Evolutionary conservation across 2,797 vertebrate species (phyloP).

Genomic region (Champsocephalus esox): DNA sequence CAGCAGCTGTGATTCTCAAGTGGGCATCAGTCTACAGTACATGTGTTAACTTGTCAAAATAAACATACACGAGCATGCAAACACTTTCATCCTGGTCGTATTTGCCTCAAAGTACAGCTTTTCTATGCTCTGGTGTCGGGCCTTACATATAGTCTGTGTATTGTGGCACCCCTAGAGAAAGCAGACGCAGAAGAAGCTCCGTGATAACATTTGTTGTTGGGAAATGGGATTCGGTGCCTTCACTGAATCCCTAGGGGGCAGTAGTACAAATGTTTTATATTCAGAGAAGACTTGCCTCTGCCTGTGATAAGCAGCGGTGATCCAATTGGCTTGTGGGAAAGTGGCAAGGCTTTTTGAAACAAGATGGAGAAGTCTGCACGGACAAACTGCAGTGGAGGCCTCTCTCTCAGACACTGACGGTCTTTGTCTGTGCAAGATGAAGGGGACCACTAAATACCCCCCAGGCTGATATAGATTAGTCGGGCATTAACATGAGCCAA

Average conservation of each 20-base stretch:
- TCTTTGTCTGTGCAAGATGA: slow-evolving; percentile 40
- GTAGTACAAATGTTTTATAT: slow-evolving; percentile 76
- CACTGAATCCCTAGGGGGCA: slow-evolving; percentile 76
- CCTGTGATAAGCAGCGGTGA: slow-evolving; percentile 67
- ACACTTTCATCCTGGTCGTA: slow-evolving; percentile 33
- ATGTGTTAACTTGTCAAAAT: slow-evolving; percentile 61
- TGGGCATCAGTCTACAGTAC: slow-evolving; percentile 38
- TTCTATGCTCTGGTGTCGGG: slow-evolving; percentile 8
- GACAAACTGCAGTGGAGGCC: slow-evolving; percentile 33
- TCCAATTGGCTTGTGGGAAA: slow-evolving; percentile 63
- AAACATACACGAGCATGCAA: slow-evolving; percentile 37
- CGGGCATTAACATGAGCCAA: slow-evolving; percentile 38
- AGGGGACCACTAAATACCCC: slow-evolving; percentile 42
- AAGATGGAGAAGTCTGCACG: slow-evolving; percentile 36
- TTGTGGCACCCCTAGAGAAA: slow-evolving; percentile 53
- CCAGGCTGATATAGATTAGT: slow-evolving; percentile 30
- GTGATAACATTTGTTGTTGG: slow-evolving; percentile 71
- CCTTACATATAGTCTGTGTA: slow-evolving; percentile 45
- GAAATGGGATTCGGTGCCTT: slow-evolving; percentile 70
- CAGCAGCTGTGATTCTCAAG: slow-evolving; percentile 36
- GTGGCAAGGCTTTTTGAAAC: slow-evolving; percentile 18
- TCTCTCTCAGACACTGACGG: slow-evolving; percentile 30
- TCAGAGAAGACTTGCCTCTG: slow-evolving; percentile 62
- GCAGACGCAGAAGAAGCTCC: slow-evolving; percentile 60
- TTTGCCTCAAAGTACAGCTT: slow-evolving; percentile 54